Evolutionary conservation across 2,797 vertebrate genomes (phyloP).

Genomic region (Ctenopoma kingsleyae): DNA sequence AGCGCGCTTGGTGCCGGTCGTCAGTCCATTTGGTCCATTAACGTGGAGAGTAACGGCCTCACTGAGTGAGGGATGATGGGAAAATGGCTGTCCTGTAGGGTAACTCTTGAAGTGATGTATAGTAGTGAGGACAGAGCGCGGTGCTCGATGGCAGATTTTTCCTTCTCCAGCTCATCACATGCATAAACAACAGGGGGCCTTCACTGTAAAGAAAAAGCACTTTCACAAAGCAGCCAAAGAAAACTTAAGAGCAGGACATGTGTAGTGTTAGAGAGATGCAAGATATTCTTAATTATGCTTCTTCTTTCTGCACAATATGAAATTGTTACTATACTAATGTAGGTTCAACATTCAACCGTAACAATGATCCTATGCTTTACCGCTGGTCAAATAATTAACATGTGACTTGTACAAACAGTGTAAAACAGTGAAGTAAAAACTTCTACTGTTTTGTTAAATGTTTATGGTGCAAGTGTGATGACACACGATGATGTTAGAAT

Average conservation of each 20-base stretch:
- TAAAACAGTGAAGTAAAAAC: no score
- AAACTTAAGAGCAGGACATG: constrained; percentile 16
- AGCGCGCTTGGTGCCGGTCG: constrained; percentile 65
- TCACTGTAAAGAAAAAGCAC: constrained; percentile 28
- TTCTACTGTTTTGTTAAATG: no score
- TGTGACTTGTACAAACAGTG: no score
- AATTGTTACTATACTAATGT: background rate
- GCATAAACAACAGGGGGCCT: constrained; percentile 75
- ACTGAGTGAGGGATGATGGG: constrained; percentile 78
- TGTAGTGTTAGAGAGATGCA: background rate
- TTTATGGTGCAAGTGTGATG: no score
- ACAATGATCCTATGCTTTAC: no score
- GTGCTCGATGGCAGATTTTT: constrained; percentile 41
- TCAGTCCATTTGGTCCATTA: constrained; percentile 78
- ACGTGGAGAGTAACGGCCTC: constrained; percentile 73
- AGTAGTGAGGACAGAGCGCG: constrained; percentile 60
- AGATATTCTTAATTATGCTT: constrained; percentile 4
- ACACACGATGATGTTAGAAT: no score
- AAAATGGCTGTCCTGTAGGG: constrained; percentile 72
- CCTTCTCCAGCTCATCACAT: constrained; percentile 57
- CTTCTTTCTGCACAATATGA: background rate
- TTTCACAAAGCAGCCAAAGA: constrained; percentile 23
- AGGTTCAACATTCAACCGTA: background rate
- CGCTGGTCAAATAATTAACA: no score
- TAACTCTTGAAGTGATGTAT: constrained; percentile 81